phyloP scores from a whole-genome alignment of 2,888 invertebrate genomes.

The Vandiemenella viatica region DNA sequence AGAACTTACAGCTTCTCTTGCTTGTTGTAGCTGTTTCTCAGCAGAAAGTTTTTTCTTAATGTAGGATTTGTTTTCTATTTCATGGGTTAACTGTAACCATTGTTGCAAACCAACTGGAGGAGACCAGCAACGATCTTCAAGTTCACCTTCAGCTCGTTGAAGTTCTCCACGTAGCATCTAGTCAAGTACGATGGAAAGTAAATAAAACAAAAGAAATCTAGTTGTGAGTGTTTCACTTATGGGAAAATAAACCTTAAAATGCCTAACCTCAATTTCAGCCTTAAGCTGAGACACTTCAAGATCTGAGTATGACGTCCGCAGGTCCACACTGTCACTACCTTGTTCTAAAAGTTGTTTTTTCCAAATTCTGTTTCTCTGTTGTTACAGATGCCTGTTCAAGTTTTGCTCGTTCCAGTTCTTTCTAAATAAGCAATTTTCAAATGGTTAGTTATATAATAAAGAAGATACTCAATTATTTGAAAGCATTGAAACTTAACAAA shows the following conservation, averaged over 20 bases:
- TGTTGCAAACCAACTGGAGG: conserved; percentile 80
- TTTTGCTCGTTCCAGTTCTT: conserved; percentile 64
- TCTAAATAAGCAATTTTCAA: conserved; percentile 22
- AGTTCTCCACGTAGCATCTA: conserved; percentile 67
- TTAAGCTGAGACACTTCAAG: conserved; percentile 66
- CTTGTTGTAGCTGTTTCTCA: conserved; percentile 68
- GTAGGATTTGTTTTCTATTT: conserved; percentile 81
- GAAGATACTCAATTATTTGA: no score
- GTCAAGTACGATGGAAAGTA: no score
- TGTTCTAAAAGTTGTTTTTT: conserved; percentile 65
- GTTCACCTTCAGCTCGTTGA: conserved; percentile 74
- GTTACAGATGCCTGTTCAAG: conserved; percentile 71
- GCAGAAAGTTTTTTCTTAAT: conserved; percentile 69
- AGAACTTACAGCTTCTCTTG: conserved; percentile 68
- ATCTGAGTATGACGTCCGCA: conserved; percentile 64
- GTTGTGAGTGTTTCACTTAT: no score
- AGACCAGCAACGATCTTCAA: conserved; percentile 79
- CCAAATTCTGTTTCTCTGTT: conserved; percentile 67
- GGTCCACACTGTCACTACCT: conserved; percentile 40
- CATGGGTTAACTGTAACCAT: conserved; percentile 92
- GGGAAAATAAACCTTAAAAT: no score
- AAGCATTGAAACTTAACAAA: no score
- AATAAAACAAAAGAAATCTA: no score
- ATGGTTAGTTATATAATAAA: no score
- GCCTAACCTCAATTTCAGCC: conserved; percentile 63